Percentiles rank a stretch among this genome's conserved stretches.
Conservation (phyloP, 2,113 vertebrate genomes). For the Protobothrops mucrosquamatus region DNA sequence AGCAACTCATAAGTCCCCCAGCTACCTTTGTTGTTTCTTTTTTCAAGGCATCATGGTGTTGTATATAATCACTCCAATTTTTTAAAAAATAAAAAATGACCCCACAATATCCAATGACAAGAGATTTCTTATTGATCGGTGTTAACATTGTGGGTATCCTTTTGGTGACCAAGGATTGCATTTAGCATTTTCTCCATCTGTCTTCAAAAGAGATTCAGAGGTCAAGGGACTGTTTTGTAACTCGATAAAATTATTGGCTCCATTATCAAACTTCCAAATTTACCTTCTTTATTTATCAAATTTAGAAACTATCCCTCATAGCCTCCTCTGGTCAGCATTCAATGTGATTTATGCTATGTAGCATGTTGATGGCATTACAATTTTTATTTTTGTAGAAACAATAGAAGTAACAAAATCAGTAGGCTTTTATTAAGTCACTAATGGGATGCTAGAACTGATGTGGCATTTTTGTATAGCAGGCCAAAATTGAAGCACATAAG, state of each 20-base stretch:
- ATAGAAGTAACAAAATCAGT: conserved; percentile 34
- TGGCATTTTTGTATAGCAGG: conserved; percentile 25
- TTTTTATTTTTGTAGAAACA: conserved; percentile 51
- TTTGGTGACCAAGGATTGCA: neutral
- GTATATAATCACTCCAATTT: neutral
- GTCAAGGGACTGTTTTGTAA: neutral
- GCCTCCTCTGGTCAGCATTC: neutral
- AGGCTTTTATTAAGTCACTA: conserved; percentile 38
- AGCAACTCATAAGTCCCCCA: neutral
- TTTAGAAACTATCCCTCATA: too few species aligned
- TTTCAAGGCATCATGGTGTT: neutral
- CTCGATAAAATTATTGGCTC: neutral
- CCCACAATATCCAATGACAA: neutral
- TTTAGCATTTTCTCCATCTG: neutral
- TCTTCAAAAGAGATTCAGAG: conserved; percentile 11
- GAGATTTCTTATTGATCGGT: neutral
- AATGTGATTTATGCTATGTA: neutral
- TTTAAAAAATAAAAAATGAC: too few species aligned
- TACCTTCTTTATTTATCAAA: neutral
- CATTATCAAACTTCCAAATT: neutral
- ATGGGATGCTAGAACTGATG: conserved; percentile 26
- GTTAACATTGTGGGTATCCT: too few species aligned
- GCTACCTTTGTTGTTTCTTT: neutral
- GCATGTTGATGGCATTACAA: neutral
- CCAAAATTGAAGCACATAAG: conserved; percentile 45